Base-by-base conservation (phyloP, 92 coral and sea anemone genomes). In the Phenganax subtilis region DNA sequence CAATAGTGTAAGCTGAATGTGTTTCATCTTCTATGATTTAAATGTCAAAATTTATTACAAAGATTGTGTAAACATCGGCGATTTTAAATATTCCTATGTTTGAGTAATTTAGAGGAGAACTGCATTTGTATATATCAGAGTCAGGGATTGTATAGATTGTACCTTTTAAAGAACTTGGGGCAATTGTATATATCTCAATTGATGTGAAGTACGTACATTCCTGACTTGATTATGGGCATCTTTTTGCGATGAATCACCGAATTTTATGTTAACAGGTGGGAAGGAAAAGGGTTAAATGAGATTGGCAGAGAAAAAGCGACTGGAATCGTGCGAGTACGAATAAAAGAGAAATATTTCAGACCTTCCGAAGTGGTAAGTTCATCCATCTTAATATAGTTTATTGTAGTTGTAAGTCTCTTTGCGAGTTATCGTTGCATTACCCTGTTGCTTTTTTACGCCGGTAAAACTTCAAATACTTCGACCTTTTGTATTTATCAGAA, bases 291-390 rank as follows among this genome's bases (percentile, higher is more conserved):
- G 12, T 85, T 88, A 29, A 59, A 84, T 15, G 98, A 93, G 82
- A 80, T 90, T 15, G 98, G 98, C 10, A 88, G 85, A 53, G 90
- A 93, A 53, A 85, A 90, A 72, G 78, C 80, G 20, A 90, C 85
- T 69, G 90, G 92, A 0, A 90, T 87, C n/a, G 83, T 88, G 1
- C 85, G 89, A 53, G 92, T 93, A 29, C 87, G 88, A 51, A 97
- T 93, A 16, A 88, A 93, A 73, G 88, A 93, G 66, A 90, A 88
- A 87, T 93, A 78, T 76, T 93, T 91, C 89, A 77, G 98, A 76
- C 98, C 98, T 25, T 89, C 98, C 8, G 98, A 93, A 93, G 98
- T 93, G 89, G 97, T 93, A 52, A 86, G 93, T 89, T 76, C 47
- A 5, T 37, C 47, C 47, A 5, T 37, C 47, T 37, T 37, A 37